Base-by-base conservation (phyloP, 2,797 vertebrate genomes). In the Halcyon leucocephala region DNA sequence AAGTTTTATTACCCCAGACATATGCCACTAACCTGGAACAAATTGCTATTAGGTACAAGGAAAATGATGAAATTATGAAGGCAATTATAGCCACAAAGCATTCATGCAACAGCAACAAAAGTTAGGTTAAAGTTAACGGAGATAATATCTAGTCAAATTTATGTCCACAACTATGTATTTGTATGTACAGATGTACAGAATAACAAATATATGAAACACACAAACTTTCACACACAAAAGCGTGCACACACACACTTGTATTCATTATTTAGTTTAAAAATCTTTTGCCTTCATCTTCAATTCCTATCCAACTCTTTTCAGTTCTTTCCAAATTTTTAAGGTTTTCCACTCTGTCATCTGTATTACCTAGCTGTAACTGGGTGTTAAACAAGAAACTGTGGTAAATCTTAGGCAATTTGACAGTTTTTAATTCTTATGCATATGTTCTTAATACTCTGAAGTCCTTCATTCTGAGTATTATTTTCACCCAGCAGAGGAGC, bases 211-310 rank as follows among this genome's bases (percentile, higher is more conserved):
- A 33, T 55, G 28, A 64, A 77, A 1, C 18, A 44, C 12, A 25
- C 2, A 52, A 41, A 49, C 12, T 35, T 67, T 19, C 3, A 10
- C 41, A 42, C 19, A 22, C 29, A 18, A 2, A 20, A 8, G 3
- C 2, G 2, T 20, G 29, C 22, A 33, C 31, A 46, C 29, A 22
- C 0, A 1, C 5, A 5, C 19, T 11, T 2, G 1, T n/a, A 33
- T 55, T 70, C 61, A 28, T 29, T 26, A 62, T 77, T 73, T 3
- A 10, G 8, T 57, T 52, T 91, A n/a, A 67, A 85, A 82, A 64
- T 49, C 7, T 85, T 24, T 29, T 33, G 12, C 29, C 14, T 70
- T 81, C 48, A 73, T 7, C 18, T 78, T 70, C 9, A 10, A 4
- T 66, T 54, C 18, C 60, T 52, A 57, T 13, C 1, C 3, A 86